Conservation (phyloP, 1,140 invertebrate genomes). For the Anoplophora glabripennis region DNA sequence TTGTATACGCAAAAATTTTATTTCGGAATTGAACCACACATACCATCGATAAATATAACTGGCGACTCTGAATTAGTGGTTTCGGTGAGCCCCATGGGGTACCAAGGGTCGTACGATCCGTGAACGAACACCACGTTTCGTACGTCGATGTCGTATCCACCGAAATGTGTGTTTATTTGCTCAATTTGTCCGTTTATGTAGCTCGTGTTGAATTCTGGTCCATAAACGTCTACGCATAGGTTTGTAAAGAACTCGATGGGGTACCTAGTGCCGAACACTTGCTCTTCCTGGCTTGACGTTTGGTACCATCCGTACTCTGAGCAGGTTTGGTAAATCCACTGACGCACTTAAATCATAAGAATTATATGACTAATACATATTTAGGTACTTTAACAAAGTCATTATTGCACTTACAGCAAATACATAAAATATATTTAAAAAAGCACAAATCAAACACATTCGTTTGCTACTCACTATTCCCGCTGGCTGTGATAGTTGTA, state of each 20-base stretch:
- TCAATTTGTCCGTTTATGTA: not conserved
- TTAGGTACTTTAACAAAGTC: too few species aligned
- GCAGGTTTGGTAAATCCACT: too few species aligned
- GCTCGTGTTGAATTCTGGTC: not conserved
- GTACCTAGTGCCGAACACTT: not conserved
- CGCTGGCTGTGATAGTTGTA: too few species aligned
- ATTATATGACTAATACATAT: too few species aligned
- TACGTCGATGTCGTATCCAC: not conserved
- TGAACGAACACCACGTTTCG: not conserved
- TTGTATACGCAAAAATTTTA: too few species aligned
- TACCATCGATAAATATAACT: not conserved
- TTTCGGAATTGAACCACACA: too few species aligned
- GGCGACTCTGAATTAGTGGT: not conserved
- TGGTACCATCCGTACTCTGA: too few species aligned
- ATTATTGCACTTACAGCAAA: too few species aligned
- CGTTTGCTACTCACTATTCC: too few species aligned
- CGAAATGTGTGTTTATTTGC: not conserved
- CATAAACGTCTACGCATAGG: not conserved
- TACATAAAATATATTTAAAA: too few species aligned
- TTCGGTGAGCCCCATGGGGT: not conserved
- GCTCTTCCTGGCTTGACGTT: not conserved
- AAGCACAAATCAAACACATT: too few species aligned
- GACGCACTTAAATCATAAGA: too few species aligned
- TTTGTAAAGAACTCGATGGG: not conserved
- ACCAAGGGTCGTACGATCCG: constrained; percentile 3